A percentile compares a stretch with the other conserved stretches of the same genome.
Conservation (phyloP, 2,113 vertebrate genomes). For the Dermatemys mawii region DNA sequence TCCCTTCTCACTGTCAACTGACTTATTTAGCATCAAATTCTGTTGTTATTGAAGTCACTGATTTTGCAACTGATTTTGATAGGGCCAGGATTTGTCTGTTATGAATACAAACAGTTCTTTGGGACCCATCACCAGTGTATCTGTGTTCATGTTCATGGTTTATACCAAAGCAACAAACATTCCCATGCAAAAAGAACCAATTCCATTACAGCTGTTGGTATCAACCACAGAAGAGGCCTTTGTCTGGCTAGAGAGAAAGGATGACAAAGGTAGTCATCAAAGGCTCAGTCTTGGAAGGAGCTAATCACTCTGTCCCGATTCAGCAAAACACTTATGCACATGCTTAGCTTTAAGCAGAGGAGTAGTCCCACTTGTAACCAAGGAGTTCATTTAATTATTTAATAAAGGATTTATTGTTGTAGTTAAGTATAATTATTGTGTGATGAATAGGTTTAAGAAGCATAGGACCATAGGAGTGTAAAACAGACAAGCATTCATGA, state of each 20-base stretch:
- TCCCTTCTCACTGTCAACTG: conserved; percentile 30
- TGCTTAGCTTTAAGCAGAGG: neutral
- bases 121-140: neutral
- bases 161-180: neutral
- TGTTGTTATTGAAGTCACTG: conserved; percentile 18
- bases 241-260: neutral
- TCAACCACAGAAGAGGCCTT: neutral
- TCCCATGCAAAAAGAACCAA: neutral
- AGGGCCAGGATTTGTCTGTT: neutral
- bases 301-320: neutral
- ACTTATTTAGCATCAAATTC: conserved; percentile 46
- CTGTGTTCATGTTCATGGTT: neutral
- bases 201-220: neutral
- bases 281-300: neutral
- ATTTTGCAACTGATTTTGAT: conserved; percentile 43
- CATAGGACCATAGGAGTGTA: too few species aligned
- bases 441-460: too few species aligned
- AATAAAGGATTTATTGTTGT: too few species aligned
- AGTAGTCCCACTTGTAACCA: neutral
- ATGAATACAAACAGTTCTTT: neutral
- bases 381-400: too few species aligned
- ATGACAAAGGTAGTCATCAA: neutral
- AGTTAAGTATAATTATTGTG: too few species aligned
- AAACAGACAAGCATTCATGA: too few species aligned
- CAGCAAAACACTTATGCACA: neutral